These are phyloP conservation scores for Cosmia pyralina DNA, from an alignment of 2,888 invertebrate genomes.

Conservation along the genomic window DNA sequence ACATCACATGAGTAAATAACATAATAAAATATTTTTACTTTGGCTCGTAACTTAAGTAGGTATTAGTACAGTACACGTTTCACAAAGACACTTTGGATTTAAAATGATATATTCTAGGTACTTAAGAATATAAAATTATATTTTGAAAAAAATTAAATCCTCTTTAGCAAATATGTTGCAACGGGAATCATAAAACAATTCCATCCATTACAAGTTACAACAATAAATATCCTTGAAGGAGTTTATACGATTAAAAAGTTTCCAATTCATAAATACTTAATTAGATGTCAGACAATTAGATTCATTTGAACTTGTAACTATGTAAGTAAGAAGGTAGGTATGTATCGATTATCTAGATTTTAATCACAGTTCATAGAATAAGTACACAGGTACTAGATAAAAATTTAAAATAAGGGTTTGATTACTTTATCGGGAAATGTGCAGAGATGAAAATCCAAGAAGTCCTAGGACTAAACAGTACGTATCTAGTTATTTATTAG, in stretches of 20 bases:
- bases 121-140: conserved; percentile 20
- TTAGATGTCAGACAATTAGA: conserved; percentile 2
- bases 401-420: conserved; percentile 4
- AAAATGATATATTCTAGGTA: neutral
- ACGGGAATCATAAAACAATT: conserved; percentile 43
- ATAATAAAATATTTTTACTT: conserved; percentile 25
- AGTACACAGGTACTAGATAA: conserved; percentile 16
- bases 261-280: neutral
- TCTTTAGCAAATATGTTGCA: conserved; percentile 19
- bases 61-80: conserved; percentile 12
- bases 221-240: conserved; percentile 8
- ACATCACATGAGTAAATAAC: conserved; percentile 24
- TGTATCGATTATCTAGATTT: conserved; percentile 34
- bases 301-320: conserved; percentile 32
- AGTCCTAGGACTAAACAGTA: conserved; percentile 44
- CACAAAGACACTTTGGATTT: conserved; percentile 32
- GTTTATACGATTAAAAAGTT: conserved; percentile 15
- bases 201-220: conserved; percentile 17
- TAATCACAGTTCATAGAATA: conserved; percentile 57
- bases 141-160: conserved; percentile 23
- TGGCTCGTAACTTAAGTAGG: conserved; percentile 31
- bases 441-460: conserved; percentile 43
- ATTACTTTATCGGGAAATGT: conserved; percentile 31
- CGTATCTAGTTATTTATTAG: conserved; percentile 28
- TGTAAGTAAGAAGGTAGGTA: too few relatives aligned